Conservation (phyloP, 2,797 vertebrate genomes). For the Dicrostonyx torquatus region DNA sequence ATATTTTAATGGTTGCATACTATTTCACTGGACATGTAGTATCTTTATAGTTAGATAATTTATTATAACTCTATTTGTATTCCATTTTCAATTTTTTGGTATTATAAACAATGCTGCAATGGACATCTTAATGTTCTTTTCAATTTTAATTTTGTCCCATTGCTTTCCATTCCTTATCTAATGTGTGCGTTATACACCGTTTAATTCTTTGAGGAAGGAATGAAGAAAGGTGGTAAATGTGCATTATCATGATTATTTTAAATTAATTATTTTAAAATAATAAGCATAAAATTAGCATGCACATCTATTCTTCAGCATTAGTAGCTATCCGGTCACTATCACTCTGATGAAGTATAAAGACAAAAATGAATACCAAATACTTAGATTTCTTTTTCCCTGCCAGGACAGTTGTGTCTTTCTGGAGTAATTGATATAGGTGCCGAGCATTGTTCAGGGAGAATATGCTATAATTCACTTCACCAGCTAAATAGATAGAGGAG, state of each 20-base stretch:
- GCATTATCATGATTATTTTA: slow-evolving; percentile 68
- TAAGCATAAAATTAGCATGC: slow-evolving; percentile 77
- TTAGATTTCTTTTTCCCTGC: slow-evolving; percentile 68
- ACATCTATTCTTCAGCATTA: slow-evolving; percentile 74
- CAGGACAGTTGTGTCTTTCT: slow-evolving; percentile 81
- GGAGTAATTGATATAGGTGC: slow-evolving; percentile 84
- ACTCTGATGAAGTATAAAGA: slow-evolving; percentile 71
- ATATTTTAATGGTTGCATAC: background rate
- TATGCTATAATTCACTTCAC: slow-evolving; percentile 87
- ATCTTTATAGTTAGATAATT: slow-evolving; percentile 29
- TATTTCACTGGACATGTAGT: background rate
- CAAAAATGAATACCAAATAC: slow-evolving; percentile 77
- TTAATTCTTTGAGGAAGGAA: slow-evolving; percentile 70
- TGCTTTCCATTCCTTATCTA: slow-evolving; percentile 63
- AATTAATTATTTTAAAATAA: slow-evolving; percentile 81
- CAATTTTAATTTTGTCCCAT: slow-evolving; percentile 76
- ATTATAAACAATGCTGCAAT: slow-evolving; percentile 66
- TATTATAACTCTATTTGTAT: slow-evolving; percentile 39
- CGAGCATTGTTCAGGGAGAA: slow-evolving; percentile 85
- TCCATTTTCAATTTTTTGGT: slow-evolving; percentile 48
- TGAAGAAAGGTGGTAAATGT: slow-evolving; percentile 49
- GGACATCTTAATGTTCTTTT: slow-evolving; percentile 79
- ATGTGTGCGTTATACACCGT: slow-evolving; percentile 35
- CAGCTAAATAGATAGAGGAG: slow-evolving; percentile 88
- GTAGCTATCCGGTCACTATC: slow-evolving; percentile 77